These are phyloP conservation scores for Stegophylla sp. DNA, from an alignment of 2,888 invertebrate species.

Conservation along the genomic window DNA sequence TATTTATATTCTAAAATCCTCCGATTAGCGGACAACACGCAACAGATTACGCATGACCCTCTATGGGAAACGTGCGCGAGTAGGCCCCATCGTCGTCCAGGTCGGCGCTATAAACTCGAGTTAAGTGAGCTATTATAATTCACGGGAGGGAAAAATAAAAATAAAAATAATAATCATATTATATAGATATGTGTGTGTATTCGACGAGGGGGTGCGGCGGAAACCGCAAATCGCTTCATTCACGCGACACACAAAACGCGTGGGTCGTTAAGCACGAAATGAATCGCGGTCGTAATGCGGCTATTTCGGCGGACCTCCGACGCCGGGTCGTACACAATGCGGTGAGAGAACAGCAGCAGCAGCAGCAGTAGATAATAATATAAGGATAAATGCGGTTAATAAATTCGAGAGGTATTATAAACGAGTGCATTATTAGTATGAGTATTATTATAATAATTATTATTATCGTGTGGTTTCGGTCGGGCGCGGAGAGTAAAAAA, in stretches of 20 bases:
- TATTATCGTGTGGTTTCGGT: background rate
- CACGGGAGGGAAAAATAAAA: no score
- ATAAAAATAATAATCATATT: no score
- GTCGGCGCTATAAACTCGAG: conserved; percentile 5
- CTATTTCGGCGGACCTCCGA: background rate
- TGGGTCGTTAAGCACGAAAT: conserved; percentile 11
- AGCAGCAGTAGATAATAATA: background rate
- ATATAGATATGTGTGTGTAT: background rate
- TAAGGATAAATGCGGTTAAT: background rate
- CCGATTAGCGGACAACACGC: conserved; percentile 48
- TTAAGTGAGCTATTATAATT: conserved; percentile 42
- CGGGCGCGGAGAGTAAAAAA: background rate
- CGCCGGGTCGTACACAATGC: background rate
- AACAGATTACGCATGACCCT: conserved; percentile 48
- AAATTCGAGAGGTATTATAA: background rate
- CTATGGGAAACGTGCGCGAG: conserved; percentile 16
- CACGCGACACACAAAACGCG: background rate
- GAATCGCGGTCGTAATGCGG: conserved; percentile 9
- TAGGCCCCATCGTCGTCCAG: conserved; percentile 1
- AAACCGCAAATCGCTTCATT: conserved; percentile 47
- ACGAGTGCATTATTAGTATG: background rate
- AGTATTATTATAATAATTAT: no score
- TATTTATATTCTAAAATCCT: background rate
- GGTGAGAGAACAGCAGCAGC: background rate
- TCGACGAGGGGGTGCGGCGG: background rate